Percentiles rank a stretch among this genome's conserved stretches.
Conservation (phyloP, 2,797 vertebrate species). For the Chelmon rostratus region DNA sequence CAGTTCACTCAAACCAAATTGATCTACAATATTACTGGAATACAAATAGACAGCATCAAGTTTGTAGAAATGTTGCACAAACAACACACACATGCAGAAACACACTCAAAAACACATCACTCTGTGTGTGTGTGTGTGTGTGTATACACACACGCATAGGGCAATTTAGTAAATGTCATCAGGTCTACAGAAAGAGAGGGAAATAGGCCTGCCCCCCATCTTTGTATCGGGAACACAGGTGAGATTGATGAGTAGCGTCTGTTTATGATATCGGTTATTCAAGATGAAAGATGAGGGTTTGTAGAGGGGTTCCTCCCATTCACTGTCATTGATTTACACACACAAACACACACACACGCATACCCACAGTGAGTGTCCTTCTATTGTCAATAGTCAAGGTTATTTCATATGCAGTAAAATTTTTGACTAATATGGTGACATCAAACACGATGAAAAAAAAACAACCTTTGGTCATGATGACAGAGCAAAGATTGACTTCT, state of each 20-base stretch:
- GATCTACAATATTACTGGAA: constrained; percentile 52
- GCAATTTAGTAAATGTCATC: constrained; percentile 83
- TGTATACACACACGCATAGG: constrained; percentile 40
- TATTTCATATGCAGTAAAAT: constrained; percentile 76
- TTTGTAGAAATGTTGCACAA: constrained; percentile 51
- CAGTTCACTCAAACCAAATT: constrained; percentile 59
- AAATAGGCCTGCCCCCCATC: constrained; percentile 81
- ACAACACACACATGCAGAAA: constrained; percentile 22
- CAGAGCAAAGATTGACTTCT: constrained; percentile 51
- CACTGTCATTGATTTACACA: constrained; percentile 86
- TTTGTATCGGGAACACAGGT: constrained; percentile 80
- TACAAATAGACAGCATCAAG: constrained; percentile 48
- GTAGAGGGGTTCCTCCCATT: constrained; percentile 84
- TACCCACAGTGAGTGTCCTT: constrained; percentile 78
- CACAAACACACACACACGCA: constrained; percentile 60
- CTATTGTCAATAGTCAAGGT: constrained; percentile 85
- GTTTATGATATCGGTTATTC: constrained; percentile 87
- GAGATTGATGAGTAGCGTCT: constrained; percentile 86
- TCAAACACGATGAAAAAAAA: constrained; percentile 67
- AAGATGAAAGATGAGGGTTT: constrained; percentile 88
- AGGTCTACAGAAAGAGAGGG: constrained; percentile 80
- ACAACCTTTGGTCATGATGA: constrained; percentile 43
- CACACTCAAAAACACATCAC: constrained; percentile 24
- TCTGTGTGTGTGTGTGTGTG: not conserved
- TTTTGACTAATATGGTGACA: constrained; percentile 69